Evolutionary conservation across 2,888 invertebrate genomes (phyloP).

Genomic region (Trisateles emortualis): DNA sequence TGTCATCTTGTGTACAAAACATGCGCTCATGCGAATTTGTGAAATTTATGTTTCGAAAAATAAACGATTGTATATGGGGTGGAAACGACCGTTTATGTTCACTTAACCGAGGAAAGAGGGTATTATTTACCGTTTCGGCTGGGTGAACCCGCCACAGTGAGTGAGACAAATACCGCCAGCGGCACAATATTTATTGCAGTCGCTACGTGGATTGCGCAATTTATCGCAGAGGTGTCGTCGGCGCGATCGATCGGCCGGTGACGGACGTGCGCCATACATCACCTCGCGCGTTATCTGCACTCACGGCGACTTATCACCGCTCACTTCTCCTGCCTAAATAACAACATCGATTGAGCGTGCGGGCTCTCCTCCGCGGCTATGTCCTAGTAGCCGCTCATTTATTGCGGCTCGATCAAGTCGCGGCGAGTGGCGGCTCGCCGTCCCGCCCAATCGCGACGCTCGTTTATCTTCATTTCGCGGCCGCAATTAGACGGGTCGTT

Average conservation of each 20-base stretch:
- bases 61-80: constrained; percentile 86
- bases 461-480: constrained; percentile 91
- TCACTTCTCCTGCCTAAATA: constrained; percentile 59
- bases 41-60: constrained; percentile 86
- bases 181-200: constrained; percentile 85
- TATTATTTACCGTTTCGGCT: constrained; percentile 87
- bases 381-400: constrained; percentile 66
- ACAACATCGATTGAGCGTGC: constrained; percentile 63
- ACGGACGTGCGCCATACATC: constrained; percentile 82
- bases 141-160: constrained; percentile 85
- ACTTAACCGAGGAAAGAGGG: constrained; percentile 87
- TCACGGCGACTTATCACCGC: constrained; percentile 82
- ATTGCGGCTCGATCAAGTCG: constrained; percentile 71
- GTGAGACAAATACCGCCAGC: constrained; percentile 84
- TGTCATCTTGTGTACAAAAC: constrained; percentile 60
- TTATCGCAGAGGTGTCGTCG: constrained; percentile 85
- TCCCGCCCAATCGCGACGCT: constrained; percentile 88
- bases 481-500: constrained; percentile 91
- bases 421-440: constrained; percentile 62
- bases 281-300: constrained; percentile 83
- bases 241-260: constrained; percentile 80
- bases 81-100: constrained; percentile 87
- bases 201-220: constrained; percentile 85
- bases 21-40: constrained; percentile 78
- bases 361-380: constrained; percentile 46